These are phyloP conservation scores for Xenotilapia flavipinnis DNA, from an alignment of 2,113 vertebrate genomes.

Conservation along the genomic window DNA sequence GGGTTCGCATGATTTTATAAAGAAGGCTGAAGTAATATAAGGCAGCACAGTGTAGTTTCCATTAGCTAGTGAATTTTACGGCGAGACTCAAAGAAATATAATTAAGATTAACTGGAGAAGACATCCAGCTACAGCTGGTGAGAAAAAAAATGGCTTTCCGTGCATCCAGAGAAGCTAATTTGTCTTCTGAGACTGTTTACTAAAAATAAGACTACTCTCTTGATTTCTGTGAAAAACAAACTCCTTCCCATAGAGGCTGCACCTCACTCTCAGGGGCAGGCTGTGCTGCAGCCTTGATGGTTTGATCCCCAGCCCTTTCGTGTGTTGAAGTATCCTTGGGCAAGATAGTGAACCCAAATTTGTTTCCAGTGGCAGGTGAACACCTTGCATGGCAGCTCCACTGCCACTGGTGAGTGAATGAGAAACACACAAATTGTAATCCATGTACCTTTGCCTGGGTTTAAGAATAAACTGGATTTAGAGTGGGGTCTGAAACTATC, in stretches of 20 bases:
- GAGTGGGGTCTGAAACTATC: neutral
- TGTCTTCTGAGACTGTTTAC: neutral
- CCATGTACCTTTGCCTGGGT: neutral
- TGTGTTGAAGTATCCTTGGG: neutral
- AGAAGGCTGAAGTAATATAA: neutral
- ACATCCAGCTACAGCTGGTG: neutral
- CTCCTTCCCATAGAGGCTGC: neutral
- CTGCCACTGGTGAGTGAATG: neutral
- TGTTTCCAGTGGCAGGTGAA: neutral
- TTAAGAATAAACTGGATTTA: neutral
- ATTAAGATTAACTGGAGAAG: constrained; percentile 23
- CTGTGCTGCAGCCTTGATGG: neutral
- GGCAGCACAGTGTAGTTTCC: neutral
- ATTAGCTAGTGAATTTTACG: constrained; percentile 6
- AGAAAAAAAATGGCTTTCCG: neutral
- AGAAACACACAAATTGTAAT: neutral
- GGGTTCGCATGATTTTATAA: neutral
- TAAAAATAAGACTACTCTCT: neutral
- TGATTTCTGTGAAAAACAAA: neutral
- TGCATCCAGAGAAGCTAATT: neutral
- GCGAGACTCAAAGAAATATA: neutral
- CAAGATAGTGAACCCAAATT: neutral
- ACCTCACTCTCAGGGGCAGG: neutral
- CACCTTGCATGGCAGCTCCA: neutral
- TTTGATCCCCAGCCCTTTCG: neutral